Percentiles rank a stretch among this genome's conserved stretches.
Evolutionary conservation across 2,888 invertebrate species (phyloP).

Genomic region (Mystacides longicornis): DNA sequence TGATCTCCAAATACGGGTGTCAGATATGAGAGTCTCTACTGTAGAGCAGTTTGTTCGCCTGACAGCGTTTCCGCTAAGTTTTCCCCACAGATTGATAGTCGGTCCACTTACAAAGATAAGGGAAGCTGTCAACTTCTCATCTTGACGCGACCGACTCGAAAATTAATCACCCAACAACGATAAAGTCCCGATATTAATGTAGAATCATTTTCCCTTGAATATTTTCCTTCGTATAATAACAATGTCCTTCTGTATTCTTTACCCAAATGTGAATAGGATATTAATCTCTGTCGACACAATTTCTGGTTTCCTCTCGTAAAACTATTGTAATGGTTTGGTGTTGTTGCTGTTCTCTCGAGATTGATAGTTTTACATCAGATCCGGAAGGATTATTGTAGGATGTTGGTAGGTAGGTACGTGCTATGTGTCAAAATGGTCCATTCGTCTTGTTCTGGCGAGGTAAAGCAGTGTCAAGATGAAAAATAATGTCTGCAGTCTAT

Average conservation of each 20-base stretch:
- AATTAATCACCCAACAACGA: not conserved
- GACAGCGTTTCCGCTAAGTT: no score
- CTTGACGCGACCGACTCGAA: not conserved
- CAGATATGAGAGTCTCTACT: no score
- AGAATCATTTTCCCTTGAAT: constrained; percentile 1
- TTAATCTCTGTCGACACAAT: constrained; percentile 1
- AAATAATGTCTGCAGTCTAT: not conserved
- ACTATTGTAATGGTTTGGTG: not conserved
- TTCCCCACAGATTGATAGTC: no score
- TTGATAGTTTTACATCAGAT: constrained; percentile 3
- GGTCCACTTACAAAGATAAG: not conserved
- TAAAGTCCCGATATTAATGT: not conserved
- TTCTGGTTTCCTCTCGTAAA: not conserved
- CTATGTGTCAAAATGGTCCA: not conserved
- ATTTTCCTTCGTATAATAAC: not conserved
- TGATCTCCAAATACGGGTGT: no score
- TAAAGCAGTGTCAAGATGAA: not conserved
- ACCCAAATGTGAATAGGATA: not conserved
- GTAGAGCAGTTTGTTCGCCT: no score
- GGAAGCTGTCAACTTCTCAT: not conserved
- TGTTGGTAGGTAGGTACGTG: no score
- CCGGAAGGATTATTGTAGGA: not conserved
- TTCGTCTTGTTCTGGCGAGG: not conserved
- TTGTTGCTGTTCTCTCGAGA: not conserved
- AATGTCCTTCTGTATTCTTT: not conserved